Conservation (phyloP, 2,113 vertebrate genomes). For the Apus apus region DNA sequence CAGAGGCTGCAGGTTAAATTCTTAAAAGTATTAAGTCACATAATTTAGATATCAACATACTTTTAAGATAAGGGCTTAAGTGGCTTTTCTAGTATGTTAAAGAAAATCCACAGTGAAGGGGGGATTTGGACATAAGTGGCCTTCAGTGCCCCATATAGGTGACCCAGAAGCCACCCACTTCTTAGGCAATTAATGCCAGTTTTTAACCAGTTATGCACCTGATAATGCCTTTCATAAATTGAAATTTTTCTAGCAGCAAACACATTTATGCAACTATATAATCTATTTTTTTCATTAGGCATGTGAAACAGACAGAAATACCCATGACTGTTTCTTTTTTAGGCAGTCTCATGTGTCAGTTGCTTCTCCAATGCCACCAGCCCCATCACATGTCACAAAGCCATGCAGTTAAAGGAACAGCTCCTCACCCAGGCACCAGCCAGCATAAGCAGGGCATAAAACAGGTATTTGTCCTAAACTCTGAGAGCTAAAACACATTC, state of each 20-base stretch:
- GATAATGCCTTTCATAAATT: background rate
- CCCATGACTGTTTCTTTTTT: background rate
- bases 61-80: background rate
- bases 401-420: rapidly evolving
- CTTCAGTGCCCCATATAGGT: background rate
- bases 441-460: background rate
- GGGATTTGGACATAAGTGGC: background rate
- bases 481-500: background rate
- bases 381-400: background rate
- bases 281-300: background rate
- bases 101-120: background rate
- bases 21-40: background rate
- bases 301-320: background rate
- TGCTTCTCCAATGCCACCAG: background rate
- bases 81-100: background rate
- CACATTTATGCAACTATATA: background rate
- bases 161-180: background rate
- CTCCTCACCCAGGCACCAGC: background rate
- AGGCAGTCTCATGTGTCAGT: background rate
- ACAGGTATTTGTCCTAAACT: background rate
- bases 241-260: background rate
- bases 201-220: background rate
- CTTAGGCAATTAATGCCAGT: background rate
- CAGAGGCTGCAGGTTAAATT: background rate
- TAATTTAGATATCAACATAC: background rate